A percentile compares a stretch with the other conserved stretches of the same genome.
Conservation (phyloP, 2,888 invertebrate species). For the Acanthoscelides obtectus region DNA sequence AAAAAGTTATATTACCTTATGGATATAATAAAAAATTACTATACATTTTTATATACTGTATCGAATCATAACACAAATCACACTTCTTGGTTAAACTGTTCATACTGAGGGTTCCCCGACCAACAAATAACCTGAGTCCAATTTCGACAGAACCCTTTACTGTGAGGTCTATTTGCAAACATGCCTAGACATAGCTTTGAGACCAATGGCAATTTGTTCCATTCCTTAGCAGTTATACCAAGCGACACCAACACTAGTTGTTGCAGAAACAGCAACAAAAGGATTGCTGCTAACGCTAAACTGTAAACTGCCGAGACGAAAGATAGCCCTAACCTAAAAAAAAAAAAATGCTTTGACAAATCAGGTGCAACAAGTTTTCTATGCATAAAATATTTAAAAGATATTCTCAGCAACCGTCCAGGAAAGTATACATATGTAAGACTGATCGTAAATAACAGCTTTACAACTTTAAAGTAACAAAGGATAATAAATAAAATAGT, state of each 20-base stretch:
- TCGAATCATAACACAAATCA: constrained; percentile 12
- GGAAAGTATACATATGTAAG: too few species aligned
- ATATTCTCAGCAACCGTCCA: too few species aligned
- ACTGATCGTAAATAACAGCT: too few species aligned
- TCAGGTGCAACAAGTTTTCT: too few species aligned
- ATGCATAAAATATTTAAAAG: too few species aligned
- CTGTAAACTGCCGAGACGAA: constrained; percentile 40
- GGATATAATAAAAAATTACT: neutral
- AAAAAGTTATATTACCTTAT: too few species aligned
- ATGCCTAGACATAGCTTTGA: constrained; percentile 35
- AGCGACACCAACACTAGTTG: constrained; percentile 47
- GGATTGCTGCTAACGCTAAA: constrained; percentile 29
- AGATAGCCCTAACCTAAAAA: constrained; percentile 33
- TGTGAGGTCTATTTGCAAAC: constrained; percentile 31
- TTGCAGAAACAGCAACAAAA: constrained; percentile 33
- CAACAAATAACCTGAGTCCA: constrained; percentile 35
- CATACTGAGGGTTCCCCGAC: constrained; percentile 8
- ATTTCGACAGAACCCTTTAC: constrained; percentile 35
- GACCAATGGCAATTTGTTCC: constrained; percentile 38
- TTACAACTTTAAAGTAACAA: too few species aligned
- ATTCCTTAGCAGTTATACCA: constrained; percentile 51
- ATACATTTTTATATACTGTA: neutral
- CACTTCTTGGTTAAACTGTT: neutral
- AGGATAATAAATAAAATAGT: too few species aligned
- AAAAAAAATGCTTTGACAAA: neutral